Evolutionary conservation across 2,888 invertebrate genomes (phyloP).

Genomic region (Operophtera brumata): DNA sequence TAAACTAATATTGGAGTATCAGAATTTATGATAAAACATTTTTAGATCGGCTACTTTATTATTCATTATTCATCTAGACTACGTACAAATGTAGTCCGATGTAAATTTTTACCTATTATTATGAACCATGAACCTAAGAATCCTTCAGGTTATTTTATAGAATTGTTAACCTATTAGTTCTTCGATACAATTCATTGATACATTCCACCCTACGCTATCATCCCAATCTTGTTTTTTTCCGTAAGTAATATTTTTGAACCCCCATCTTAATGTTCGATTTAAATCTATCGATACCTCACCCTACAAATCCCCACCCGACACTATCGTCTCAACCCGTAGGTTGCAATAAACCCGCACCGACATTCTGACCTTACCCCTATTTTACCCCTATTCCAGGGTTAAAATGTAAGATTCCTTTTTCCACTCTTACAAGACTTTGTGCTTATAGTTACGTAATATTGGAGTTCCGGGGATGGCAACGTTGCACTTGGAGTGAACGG

Average conservation of each 20-base stretch:
- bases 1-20: no score
- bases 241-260: constrained; percentile 18
- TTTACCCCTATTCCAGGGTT: constrained; percentile 29
- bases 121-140: no score
- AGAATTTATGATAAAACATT: no score
- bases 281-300: constrained; percentile 21
- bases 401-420: constrained; percentile 34
- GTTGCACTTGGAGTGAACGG: constrained; percentile 6
- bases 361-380: constrained; percentile 32
- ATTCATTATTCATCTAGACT: no score
- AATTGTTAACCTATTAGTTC: no score
- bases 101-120: no score
- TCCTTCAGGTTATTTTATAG: no score
- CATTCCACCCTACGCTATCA: background rate
- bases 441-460: constrained; percentile 25
- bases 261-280: constrained; percentile 17
- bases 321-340: constrained; percentile 29
- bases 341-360: constrained; percentile 34
- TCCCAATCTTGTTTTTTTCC: background rate
- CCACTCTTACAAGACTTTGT: constrained; percentile 33
- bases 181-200: constrained; percentile 4
- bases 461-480: constrained; percentile 11
- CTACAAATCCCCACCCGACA: constrained; percentile 10
- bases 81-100: no score
- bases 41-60: no score